Conservation (phyloP, 1,140 invertebrate genomes). For the Papilio dardanus region DNA sequence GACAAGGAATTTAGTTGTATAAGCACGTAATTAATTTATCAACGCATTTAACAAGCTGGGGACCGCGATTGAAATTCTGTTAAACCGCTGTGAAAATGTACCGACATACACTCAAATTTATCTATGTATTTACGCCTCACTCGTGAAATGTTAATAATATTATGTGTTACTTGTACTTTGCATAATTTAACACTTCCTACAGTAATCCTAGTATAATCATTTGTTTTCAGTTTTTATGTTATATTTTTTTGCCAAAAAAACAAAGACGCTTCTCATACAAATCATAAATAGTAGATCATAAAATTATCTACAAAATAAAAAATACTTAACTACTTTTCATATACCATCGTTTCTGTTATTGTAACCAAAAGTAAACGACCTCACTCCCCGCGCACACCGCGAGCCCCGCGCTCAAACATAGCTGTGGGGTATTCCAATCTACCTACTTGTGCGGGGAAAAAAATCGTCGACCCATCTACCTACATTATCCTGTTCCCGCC, state of each 20-base stretch:
- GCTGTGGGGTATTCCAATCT: no score
- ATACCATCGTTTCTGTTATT: no score
- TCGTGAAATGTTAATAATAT: conserved; percentile 6
- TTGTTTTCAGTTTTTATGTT: neutral
- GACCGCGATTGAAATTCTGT: conserved; percentile 36
- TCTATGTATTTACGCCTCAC: conserved; percentile 10
- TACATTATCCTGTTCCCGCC: no score
- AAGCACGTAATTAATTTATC: conserved; percentile 37
- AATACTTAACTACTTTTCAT: no score
- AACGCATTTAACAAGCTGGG: conserved; percentile 33
- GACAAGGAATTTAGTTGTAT: conserved; percentile 22
- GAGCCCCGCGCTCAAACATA: no score
- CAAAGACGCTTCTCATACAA: no score
- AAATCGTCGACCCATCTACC: no score
- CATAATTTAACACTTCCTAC: neutral
- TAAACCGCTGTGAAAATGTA: conserved; percentile 32
- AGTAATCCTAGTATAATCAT: neutral
- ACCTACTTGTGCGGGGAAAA: no score
- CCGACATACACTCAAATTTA: conserved; percentile 17
- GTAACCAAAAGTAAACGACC: no score
- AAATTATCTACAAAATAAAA: no score
- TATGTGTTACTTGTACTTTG: neutral
- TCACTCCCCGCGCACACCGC: no score
- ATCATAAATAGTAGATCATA: no score
- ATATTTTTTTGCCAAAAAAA: neutral